phyloP scores from a whole-genome alignment of 2,113 vertebrate species.

The Hucho hucho region DNA sequence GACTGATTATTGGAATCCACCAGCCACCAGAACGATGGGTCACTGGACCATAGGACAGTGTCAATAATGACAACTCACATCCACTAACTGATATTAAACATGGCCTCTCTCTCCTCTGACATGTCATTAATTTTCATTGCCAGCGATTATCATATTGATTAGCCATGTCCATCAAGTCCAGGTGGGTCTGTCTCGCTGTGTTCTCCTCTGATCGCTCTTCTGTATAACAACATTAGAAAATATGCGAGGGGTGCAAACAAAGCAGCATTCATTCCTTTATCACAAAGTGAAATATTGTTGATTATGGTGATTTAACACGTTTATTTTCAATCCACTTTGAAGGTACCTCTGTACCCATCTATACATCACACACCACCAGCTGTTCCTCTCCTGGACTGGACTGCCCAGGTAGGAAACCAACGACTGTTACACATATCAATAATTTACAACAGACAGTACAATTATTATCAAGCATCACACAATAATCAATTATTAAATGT shows the following conservation, averaged over 20 bases:
- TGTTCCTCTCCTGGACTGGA: conserved; percentile 81
- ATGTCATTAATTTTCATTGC: not conserved
- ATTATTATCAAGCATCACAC: too few relatives aligned
- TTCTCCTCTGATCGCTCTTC: not conserved
- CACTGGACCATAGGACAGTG: too few relatives aligned
- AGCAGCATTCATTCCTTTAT: conserved; percentile 6
- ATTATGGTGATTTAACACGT: conserved; percentile 4
- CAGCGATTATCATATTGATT: not conserved
- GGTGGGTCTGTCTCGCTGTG: not conserved
- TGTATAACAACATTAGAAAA: not conserved
- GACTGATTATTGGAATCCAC: too few relatives aligned
- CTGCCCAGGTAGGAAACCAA: conserved; percentile 84
- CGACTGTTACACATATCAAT: not conserved
- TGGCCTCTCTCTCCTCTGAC: not conserved
- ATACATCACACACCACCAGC: conserved; percentile 71
- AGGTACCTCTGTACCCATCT: conserved; percentile 81
- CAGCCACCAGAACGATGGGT: too few relatives aligned
- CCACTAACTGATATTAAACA: not conserved
- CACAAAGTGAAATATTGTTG: not conserved
- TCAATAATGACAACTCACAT: not conserved
- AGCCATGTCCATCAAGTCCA: not conserved
- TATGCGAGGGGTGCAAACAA: not conserved
- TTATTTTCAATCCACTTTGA: conserved; percentile 1
- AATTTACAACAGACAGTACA: not conserved
- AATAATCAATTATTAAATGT: not conserved